Evolutionary conservation across 2,113 vertebrate species (phyloP).

Genomic region (Heloderma charlesbogerti): DNA sequence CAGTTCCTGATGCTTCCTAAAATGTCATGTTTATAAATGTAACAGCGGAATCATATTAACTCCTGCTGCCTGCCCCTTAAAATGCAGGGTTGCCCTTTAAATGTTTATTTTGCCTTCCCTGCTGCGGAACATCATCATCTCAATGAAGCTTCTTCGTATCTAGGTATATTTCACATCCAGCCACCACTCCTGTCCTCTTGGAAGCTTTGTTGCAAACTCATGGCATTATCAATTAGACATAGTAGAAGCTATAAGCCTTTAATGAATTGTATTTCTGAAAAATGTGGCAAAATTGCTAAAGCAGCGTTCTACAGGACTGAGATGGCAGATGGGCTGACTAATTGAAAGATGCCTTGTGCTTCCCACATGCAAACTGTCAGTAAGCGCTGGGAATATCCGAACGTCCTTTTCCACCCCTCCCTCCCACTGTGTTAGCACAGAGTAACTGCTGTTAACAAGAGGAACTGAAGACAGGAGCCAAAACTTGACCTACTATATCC

Average conservation of each 20-base stretch:
- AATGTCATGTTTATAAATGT: constrained; percentile 64
- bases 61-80: constrained; percentile 53
- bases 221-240: not conserved
- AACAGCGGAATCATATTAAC: constrained; percentile 54
- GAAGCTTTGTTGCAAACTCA: not conserved
- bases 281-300: not conserved
- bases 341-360: not conserved
- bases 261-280: constrained; percentile 1
- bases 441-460: not conserved
- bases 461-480: not conserved
- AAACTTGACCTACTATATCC: not conserved
- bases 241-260: constrained; percentile 17
- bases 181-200: constrained; percentile 16
- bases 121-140: constrained; percentile 47
- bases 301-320: not conserved
- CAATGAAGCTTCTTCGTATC: constrained; percentile 34
- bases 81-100: constrained; percentile 62
- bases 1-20: constrained; percentile 41
- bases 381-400: accelerated
- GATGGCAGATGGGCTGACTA: not conserved
- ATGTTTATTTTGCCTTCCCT: constrained; percentile 56
- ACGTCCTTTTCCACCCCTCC: not conserved
- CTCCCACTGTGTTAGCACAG: not conserved
- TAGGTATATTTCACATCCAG: constrained; percentile 26
- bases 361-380: not conserved